Evolutionary conservation across 2,113 vertebrate genomes (phyloP).

Genomic region (Fulmarus glacialis): DNA sequence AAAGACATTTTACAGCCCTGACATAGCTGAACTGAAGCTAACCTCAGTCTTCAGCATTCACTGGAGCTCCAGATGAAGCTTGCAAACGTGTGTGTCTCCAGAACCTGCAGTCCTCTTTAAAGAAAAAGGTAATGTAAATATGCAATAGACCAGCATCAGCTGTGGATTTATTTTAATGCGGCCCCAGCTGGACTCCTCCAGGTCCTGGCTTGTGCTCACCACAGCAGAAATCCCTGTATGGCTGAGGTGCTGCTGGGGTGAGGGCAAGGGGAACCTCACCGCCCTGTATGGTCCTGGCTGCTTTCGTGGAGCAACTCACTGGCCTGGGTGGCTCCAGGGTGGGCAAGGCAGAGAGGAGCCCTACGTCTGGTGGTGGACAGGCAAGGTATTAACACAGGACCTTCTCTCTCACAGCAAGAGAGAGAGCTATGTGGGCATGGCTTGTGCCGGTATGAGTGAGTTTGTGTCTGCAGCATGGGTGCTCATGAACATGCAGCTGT

Average conservation of each 20-base stretch:
- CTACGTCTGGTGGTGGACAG: not conserved
- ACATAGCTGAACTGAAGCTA: not conserved
- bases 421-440: rapidly evolving
- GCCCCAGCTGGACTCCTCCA: not conserved
- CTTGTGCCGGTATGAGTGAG: not conserved
- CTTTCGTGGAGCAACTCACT: not conserved
- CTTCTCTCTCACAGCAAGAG: not conserved
- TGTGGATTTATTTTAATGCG: not conserved
- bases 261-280: not conserved
- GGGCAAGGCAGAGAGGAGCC: not conserved
- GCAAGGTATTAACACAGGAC: not conserved
- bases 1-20: not conserved
- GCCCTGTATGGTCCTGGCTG: not conserved
- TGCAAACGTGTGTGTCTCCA: not conserved
- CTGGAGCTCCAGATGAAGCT: not conserved
- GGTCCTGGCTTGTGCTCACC: not conserved
- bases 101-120: not conserved
- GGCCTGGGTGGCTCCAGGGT: not conserved
- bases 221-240: not conserved
- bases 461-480: not conserved
- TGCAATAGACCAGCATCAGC: not conserved
- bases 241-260: not conserved
- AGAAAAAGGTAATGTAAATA: not conserved
- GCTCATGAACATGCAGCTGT: not conserved
- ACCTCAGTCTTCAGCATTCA: not conserved